Evolutionary conservation across 2,888 invertebrate genomes (phyloP).

Genomic region (Micoletzkya japonica): DNA sequence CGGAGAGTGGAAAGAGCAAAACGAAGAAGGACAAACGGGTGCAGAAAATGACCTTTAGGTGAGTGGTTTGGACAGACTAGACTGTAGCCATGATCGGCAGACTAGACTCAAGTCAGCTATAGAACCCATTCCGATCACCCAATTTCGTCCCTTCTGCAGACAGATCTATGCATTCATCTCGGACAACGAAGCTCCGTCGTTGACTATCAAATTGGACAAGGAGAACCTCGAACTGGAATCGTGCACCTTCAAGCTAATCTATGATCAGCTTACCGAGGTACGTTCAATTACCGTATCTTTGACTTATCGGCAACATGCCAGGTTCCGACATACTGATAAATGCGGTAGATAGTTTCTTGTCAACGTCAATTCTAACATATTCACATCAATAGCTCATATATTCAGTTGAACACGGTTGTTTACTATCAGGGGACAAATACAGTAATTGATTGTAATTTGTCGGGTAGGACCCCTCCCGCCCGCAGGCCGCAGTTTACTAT

Average conservation of each 20-base stretch:
- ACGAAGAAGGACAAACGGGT: conserved; percentile 29
- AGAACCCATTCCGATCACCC: not conserved
- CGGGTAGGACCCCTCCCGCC: too few species aligned
- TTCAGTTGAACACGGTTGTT: too few species aligned
- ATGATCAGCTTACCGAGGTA: conserved; percentile 26
- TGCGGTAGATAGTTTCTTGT: too few species aligned
- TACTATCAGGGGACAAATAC: too few species aligned
- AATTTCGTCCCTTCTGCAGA: conserved; percentile 1
- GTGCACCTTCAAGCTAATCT: conserved; percentile 22
- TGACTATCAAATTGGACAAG: conserved; percentile 27
- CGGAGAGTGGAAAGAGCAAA: conserved; percentile 21
- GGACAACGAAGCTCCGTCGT: conserved; percentile 23
- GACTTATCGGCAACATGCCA: conserved; percentile 4
- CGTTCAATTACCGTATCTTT: not conserved
- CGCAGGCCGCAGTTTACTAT: too few species aligned
- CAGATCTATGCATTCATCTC: conserved; percentile 25
- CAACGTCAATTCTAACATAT: too few species aligned
- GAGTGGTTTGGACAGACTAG: not conserved
- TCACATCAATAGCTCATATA: too few species aligned
- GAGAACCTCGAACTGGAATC: conserved; percentile 25
- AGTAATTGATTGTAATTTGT: too few species aligned
- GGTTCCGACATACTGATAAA: too few species aligned
- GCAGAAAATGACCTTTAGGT: conserved; percentile 28
- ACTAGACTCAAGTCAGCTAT: not conserved
- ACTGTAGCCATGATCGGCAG: not conserved